These are phyloP conservation scores for Pseudopodoces humilis DNA, from an alignment of 2,113 vertebrate genomes.

Conservation along the genomic window DNA sequence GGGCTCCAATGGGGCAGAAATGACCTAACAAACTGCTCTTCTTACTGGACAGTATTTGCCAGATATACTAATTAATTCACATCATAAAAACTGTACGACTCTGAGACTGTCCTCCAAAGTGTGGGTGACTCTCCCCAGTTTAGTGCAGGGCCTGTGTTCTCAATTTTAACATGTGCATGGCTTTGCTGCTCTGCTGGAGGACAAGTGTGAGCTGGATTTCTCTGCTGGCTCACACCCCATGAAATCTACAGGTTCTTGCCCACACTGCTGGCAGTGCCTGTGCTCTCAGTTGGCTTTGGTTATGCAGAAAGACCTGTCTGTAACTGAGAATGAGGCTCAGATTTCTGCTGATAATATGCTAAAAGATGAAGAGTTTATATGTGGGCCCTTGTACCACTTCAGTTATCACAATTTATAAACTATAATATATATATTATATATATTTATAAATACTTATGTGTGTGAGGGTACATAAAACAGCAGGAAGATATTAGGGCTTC, in stretches of 20 bases:
- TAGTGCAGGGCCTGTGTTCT: too few relatives aligned
- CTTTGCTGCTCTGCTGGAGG: background rate
- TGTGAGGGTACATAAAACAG: background rate
- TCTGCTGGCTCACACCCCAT: background rate
- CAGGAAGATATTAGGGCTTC: background rate
- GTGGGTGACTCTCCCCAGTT: too few relatives aligned
- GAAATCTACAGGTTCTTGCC: background rate
- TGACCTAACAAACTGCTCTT: background rate
- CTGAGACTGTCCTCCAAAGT: background rate
- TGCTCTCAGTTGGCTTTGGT: background rate
- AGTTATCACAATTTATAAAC: background rate
- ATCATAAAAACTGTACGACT: background rate
- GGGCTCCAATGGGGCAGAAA: background rate
- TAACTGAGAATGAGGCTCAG: background rate
- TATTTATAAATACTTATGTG: background rate
- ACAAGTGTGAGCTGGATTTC: background rate
- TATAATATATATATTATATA: background rate
- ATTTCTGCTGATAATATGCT: background rate
- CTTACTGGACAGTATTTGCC: background rate
- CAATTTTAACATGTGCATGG: background rate
- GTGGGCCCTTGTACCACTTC: background rate
- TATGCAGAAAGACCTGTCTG: background rate
- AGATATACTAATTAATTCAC: background rate
- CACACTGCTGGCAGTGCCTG: background rate
- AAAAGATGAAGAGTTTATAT: background rate